Evolutionary conservation across 2,888 invertebrate species (phyloP).

Genomic region (Syrista parreyssii): DNA sequence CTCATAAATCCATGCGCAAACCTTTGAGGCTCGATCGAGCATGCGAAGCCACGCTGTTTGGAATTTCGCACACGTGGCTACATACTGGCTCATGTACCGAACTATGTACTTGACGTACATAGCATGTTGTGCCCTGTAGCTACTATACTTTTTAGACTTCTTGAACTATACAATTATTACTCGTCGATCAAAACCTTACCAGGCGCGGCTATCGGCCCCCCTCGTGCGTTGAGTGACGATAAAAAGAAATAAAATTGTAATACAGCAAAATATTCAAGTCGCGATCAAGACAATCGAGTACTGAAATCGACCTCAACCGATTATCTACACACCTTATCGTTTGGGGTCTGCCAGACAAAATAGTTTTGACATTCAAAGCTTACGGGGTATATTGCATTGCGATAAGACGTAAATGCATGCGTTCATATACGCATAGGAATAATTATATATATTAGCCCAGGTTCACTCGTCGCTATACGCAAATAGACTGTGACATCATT

Average conservation of each 20-base stretch:
- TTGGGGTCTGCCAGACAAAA: neutral
- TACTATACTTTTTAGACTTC: neutral
- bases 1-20: conserved; percentile 42
- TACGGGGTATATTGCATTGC: neutral
- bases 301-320: neutral
- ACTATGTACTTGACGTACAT: neutral
- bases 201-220: neutral
- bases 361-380: neutral
- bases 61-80: conserved; percentile 9
- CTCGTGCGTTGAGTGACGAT: neutral
- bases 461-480: conserved; percentile 24
- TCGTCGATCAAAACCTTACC: neutral
- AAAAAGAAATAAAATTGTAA: neutral
- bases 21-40: conserved; percentile 48
- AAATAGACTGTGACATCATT: conserved; percentile 51
- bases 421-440: neutral
- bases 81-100: neutral
- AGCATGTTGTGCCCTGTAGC: neutral
- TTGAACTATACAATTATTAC: neutral
- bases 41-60: conserved; percentile 32
- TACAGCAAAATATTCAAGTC: neutral
- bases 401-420: neutral
- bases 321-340: neutral
- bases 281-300: neutral
- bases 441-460: neutral